Base-by-base conservation (phyloP, 2,113 vertebrate species). In the Phrynocephalus versicolor region DNA sequence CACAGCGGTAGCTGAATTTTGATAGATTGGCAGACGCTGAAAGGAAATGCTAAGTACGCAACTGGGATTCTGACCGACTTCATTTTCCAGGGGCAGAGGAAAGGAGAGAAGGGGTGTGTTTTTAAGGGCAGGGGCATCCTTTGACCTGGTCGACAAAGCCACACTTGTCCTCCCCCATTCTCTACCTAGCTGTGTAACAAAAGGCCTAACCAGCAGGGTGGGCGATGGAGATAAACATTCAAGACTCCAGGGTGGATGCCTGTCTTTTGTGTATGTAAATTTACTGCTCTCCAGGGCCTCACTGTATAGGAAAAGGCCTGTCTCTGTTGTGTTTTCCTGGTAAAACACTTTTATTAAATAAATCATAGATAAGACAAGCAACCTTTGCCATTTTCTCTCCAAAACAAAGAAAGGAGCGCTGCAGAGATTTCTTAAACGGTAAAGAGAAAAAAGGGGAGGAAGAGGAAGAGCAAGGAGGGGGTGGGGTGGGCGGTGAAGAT, bases 1-100 rank as follows among this genome's bases (percentile, higher is more conserved):
- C 97, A 95, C 98, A 98, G 98, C 97, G 88, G 97, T 97, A 97
- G 97, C 96, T 96, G 97, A 96, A 96, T 96, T 96, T 96, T 99
- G 98, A 99, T 98, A 96, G 98, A 99, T 98, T 98, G 98, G 98
- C 97, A 97, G 97, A 90, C 93, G 94, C 96, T 98, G 97, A 98
- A 98, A 99, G 97, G 96, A 97, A 97, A 97, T 90, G 91, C 96
- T 96, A 95, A 94, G 95, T 93, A 90, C 89, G 93, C 95, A 94
- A 94, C 95, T 88, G 90, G 95, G 94, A 92, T 94, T 94, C 90
- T 74, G 88, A 92, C 93, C 94, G 89, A 85, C 95, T 95, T 94
- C 91, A 83, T 95, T 94, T 93, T 96, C 95, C 84, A 73, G 81
- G 94, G 95, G 92, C 92, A 91, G 88, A 93, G 92, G 89, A 92